These are phyloP conservation scores for Diarsia dahlii DNA, from an alignment of 2,888 invertebrate genomes.

Conservation along the genomic window DNA sequence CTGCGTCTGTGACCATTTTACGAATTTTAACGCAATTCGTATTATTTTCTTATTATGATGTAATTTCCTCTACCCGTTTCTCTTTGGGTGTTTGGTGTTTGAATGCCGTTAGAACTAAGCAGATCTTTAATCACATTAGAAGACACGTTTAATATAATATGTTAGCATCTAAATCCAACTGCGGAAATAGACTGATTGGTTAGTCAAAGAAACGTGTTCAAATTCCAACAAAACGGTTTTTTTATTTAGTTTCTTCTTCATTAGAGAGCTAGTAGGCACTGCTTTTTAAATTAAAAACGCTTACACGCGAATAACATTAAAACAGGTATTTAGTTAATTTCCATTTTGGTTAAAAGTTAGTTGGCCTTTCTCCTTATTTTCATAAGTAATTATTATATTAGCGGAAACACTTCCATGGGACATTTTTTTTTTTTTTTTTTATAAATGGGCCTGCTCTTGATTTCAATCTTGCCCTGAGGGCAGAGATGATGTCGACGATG, in stretches of 20 bases:
- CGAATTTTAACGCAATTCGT: too few species aligned
- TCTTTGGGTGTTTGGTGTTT: neutral
- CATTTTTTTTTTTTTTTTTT: too few species aligned
- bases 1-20: too few species aligned
- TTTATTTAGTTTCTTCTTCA: neutral
- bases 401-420: neutral
- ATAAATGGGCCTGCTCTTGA: too few species aligned
- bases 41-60: too few species aligned
- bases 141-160: neutral
- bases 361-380: neutral
- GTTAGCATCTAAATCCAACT: too few species aligned
- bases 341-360: neutral
- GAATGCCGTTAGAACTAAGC: constrained; percentile 5
- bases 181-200: neutral
- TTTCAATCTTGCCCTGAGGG: too few species aligned
- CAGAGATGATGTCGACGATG: too few species aligned
- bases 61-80: too few species aligned
- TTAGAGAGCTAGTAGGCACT: neutral
- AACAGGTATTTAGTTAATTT: neutral
- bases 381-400: neutral
- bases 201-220: constrained; percentile 1
- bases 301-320: neutral
- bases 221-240: neutral
- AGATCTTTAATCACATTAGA: neutral
- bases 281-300: neutral